Evolutionary conservation across 2,113 vertebrate species (phyloP).

Genomic region (Phrynosoma platyrhinos): DNA sequence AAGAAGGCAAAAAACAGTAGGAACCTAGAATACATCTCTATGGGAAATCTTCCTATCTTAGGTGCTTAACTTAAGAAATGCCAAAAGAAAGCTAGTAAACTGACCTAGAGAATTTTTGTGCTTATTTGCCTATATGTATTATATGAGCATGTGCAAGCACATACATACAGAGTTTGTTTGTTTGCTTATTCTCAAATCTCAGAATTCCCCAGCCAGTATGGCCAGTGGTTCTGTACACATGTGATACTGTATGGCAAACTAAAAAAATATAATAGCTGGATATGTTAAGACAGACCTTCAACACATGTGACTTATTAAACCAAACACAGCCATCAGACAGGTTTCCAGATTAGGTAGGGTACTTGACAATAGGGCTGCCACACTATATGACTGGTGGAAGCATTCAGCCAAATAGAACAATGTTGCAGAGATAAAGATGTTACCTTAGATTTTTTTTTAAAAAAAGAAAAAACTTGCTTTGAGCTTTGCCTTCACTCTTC

Average conservation of each 20-base stretch:
- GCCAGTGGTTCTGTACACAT: neutral
- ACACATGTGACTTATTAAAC: neutral
- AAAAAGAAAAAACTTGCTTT: neutral
- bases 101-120: neutral
- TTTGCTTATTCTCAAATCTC: too few species aligned
- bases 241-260: neutral
- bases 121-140: neutral
- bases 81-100: neutral
- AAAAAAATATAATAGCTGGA: neutral
- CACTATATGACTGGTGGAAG: neutral
- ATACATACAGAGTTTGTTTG: too few species aligned
- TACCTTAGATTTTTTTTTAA: neutral
- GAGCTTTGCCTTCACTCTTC: neutral
- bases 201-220: too few species aligned
- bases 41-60: neutral
- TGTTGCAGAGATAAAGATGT: neutral
- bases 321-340: neutral
- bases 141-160: neutral
- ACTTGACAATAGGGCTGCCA: neutral
- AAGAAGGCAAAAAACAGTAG: neutral
- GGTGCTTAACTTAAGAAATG: neutral
- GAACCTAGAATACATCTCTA: neutral
- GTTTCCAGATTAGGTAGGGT: too few species aligned
- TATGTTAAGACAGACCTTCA: neutral
- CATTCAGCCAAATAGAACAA: neutral